Evolutionary conservation across 2,888 invertebrate genomes (phyloP).

Genomic region (Apotomis turbidana): DNA sequence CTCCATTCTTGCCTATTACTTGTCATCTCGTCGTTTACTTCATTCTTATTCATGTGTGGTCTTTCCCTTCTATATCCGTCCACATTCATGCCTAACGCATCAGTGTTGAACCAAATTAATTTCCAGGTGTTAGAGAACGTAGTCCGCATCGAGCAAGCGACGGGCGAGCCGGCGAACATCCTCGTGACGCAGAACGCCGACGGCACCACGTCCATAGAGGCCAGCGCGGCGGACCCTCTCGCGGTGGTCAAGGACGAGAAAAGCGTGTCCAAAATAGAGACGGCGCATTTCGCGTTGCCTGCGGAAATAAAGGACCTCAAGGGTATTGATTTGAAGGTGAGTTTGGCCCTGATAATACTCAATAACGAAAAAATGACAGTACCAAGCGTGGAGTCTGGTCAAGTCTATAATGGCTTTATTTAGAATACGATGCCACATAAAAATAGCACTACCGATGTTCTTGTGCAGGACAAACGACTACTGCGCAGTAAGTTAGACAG

Average conservation of each 20-base stretch:
- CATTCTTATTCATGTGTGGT: no score
- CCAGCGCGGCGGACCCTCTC: conserved; percentile 71
- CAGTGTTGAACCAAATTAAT: neutral
- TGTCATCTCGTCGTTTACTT: no score
- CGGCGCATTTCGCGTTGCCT: conserved; percentile 77
- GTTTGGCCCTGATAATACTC: neutral
- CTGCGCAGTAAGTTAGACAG: no score
- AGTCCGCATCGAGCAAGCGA: conserved; percentile 79
- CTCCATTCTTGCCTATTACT: no score
- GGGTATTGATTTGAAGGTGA: conserved; percentile 77
- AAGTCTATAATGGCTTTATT: neutral
- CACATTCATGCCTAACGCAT: neutral
- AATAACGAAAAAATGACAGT: no score
- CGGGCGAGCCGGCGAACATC: conserved; percentile 79
- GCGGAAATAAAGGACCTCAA: conserved; percentile 80
- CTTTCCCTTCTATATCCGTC: no score
- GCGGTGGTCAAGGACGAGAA: conserved; percentile 84
- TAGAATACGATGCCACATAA: neutral
- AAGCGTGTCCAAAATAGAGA: conserved; percentile 64
- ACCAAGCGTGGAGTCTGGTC: no score
- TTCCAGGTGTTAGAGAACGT: conserved; percentile 79
- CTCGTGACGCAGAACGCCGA: conserved; percentile 80
- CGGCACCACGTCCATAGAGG: conserved; percentile 80
- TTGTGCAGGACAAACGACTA: no score
- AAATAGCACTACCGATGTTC: neutral